Conservation (phyloP, 2,888 invertebrate genomes). For the Nomada goodeniana region DNA sequence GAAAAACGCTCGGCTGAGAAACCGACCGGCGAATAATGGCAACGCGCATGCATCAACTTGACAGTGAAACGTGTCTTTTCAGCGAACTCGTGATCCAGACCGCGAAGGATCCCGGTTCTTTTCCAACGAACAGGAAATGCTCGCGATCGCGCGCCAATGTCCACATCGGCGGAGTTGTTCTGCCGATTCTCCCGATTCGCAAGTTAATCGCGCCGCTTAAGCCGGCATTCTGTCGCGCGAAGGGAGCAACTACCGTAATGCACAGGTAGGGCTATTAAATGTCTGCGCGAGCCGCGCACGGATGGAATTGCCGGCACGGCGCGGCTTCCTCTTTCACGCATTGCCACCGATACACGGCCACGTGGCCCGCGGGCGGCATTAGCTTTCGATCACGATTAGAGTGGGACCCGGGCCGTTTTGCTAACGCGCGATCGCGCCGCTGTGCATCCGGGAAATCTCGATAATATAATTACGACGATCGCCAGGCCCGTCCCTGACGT, state of each 20-base stretch:
- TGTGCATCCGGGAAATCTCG: slow-evolving; percentile 50
- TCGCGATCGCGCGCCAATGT: background rate
- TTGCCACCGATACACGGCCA: slow-evolving; percentile 52
- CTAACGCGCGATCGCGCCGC: slow-evolving; percentile 52
- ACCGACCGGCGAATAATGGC: background rate
- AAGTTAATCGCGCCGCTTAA: slow-evolving; percentile 56
- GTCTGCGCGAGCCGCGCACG: slow-evolving; percentile 38
- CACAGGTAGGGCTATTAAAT: slow-evolving; percentile 44
- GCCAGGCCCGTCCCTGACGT: slow-evolving; percentile 20
- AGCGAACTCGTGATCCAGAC: background rate
- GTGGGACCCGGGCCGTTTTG: slow-evolving; percentile 43
- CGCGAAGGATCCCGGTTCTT: background rate
- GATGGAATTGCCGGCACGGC: slow-evolving; percentile 59
- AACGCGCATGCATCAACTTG: background rate
- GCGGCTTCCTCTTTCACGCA: slow-evolving; percentile 51
- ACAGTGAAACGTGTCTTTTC: background rate
- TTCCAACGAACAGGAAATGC: slow-evolving; percentile 7
- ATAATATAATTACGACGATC: slow-evolving; percentile 64
- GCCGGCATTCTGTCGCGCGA: slow-evolving; percentile 41
- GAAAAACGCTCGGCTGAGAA: background rate
- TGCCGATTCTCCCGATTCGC: slow-evolving; percentile 41
- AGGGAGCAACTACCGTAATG: slow-evolving; percentile 13
- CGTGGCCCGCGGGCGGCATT: slow-evolving; percentile 33
- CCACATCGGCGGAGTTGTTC: slow-evolving; percentile 29
- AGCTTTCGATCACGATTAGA: slow-evolving; percentile 69